phyloP scores from a whole-genome alignment of 2,113 vertebrate genomes.

The Callocephalon fimbriatum region DNA sequence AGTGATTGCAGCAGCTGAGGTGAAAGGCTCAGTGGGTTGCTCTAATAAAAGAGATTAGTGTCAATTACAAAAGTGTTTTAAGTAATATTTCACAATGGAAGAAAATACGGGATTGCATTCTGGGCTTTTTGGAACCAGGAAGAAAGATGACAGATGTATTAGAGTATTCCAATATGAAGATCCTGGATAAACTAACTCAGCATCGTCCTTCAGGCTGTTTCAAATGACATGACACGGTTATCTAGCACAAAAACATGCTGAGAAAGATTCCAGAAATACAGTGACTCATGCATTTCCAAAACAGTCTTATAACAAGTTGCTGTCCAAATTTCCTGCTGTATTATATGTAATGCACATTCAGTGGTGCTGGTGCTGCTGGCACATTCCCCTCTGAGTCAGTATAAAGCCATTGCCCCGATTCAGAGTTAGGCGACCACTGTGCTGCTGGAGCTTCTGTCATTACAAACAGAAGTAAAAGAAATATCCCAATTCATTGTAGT shows the following conservation, averaged over 20 bases:
- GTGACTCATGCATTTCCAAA: constrained; percentile 61
- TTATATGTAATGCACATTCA: neutral
- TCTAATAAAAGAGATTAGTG: neutral
- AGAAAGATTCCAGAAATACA: constrained; percentile 38
- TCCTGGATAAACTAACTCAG: neutral
- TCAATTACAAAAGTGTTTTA: neutral
- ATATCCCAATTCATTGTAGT: neutral
- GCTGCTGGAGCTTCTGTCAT: neutral
- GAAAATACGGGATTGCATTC: neutral
- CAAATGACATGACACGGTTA: neutral
- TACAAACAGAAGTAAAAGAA: constrained; percentile 2
- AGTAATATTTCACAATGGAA: neutral
- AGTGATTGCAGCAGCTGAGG: neutral
- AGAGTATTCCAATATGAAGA: neutral
- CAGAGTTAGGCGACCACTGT: neutral
- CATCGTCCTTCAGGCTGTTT: neutral
- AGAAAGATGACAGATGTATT: neutral
- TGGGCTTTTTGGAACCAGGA: neutral
- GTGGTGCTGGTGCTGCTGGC: constrained; percentile 46
- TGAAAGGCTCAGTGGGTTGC: neutral
- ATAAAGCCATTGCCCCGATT: neutral
- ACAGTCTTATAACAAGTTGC: constrained; percentile 26
- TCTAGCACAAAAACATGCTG: constrained; percentile 27
- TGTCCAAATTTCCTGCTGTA: constrained; percentile 35
- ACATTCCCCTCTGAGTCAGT: constrained; percentile 2